A percentile compares a stretch with the other conserved stretches of the same genome.
phyloP scores from a whole-genome alignment of 1,140 invertebrate genomes.

The Zaprionus nigranus region DNA sequence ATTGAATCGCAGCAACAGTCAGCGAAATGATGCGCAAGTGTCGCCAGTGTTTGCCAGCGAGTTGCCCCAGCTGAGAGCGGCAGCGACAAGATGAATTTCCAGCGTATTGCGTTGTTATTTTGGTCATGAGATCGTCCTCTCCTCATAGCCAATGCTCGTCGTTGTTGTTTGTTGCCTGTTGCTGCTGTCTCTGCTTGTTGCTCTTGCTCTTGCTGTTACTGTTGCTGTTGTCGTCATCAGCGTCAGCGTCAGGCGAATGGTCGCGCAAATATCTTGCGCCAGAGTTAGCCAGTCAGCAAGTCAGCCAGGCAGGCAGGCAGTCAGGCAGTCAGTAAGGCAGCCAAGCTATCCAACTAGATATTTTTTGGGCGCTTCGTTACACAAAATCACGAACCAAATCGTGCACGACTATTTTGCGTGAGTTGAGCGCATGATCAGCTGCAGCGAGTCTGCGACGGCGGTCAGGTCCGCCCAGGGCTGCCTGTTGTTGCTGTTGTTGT shows the following conservation, averaged over 20 bases:
- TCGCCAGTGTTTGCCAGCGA: conserved; percentile 47
- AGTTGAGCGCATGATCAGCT: conserved; percentile 84
- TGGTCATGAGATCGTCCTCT: conserved; percentile 70
- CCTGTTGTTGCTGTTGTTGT: conserved; percentile 1
- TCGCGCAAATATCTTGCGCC: conserved; percentile 35
- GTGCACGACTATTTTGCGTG: conserved; percentile 85
- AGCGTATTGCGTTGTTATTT: conserved; percentile 77
- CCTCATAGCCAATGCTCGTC: conserved; percentile 24
- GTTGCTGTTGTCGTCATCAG: conserved; percentile 33
- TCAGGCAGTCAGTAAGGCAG: conserved; percentile 1
- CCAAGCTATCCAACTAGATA: conserved; percentile 57
- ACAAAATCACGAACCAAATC: conserved; percentile 84
- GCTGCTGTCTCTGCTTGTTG: conserved; percentile 5
- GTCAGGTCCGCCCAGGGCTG: conserved; percentile 32
- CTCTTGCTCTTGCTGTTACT: conserved; percentile 15
- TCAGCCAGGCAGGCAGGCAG: too few species aligned
- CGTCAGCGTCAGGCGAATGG: conserved; percentile 38
- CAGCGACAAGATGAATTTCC: conserved; percentile 73
- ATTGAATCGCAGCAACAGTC: conserved; percentile 44
- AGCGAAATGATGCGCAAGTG: conserved; percentile 71
- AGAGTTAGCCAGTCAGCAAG: conserved; percentile 7
- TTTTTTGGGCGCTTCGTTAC: conserved; percentile 81
- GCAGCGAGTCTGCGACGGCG: conserved; percentile 20
- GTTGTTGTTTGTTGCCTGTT: conserved; percentile 9
- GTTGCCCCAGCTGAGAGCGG: conserved; percentile 32